phyloP scores from a whole-genome alignment of 2,113 vertebrate genomes.

The Leuciscus idus region DNA sequence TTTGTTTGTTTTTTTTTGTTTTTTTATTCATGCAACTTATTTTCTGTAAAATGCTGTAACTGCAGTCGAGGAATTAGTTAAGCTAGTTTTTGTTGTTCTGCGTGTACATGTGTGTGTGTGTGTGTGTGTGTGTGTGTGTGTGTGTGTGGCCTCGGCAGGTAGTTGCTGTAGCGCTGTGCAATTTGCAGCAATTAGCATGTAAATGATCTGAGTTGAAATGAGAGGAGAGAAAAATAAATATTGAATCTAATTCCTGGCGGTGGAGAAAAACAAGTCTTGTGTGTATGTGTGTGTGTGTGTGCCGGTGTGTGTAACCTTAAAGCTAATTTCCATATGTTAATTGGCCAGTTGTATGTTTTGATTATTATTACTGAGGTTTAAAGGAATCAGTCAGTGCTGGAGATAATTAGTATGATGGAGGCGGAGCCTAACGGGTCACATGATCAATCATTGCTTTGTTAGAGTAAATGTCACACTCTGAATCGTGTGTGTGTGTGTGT shows the following conservation, averaged over 20 bases:
- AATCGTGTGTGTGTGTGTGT: not conserved
- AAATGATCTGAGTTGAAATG: conserved; percentile 11
- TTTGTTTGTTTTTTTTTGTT: no score
- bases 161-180: not conserved
- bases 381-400: not conserved
- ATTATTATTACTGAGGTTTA: conserved; percentile 10
- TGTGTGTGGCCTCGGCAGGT: not conserved
- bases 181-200: conserved; percentile 1
- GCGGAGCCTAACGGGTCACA: not conserved
- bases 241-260: not conserved
- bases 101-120: no score
- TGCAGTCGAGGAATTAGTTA: not conserved
- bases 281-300: not conserved
- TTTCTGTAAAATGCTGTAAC: no score
- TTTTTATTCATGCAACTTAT: no score
- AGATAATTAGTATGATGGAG: not conserved
- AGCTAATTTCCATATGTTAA: conserved; percentile 13
- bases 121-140: not conserved
- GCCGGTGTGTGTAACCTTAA: not conserved
- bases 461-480: not conserved
- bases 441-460: not conserved
- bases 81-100: not conserved
- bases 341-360: not conserved
- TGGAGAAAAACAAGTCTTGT: not conserved
- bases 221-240: conserved; percentile 25